Percentiles rank a stretch among this genome's conserved stretches.
Evolutionary conservation across 1,140 invertebrate genomes (phyloP).

Genomic region (Glossosoma conforme): DNA sequence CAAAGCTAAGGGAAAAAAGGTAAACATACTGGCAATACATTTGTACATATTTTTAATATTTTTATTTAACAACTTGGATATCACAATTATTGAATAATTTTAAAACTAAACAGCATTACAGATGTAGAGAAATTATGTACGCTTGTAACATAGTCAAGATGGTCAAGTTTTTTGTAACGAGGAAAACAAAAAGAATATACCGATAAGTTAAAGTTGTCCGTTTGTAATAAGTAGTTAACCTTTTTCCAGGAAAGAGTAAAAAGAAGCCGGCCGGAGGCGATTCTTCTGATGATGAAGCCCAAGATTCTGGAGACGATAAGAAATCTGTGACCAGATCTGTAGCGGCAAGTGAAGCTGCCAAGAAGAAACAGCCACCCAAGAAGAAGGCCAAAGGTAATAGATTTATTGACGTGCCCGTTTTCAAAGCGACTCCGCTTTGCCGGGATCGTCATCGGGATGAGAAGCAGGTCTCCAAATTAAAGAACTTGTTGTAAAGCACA

Average conservation of each 20-base stretch:
- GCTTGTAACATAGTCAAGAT: too few species aligned
- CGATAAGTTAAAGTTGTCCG: slow-evolving; percentile 6
- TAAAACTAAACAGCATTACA: too few species aligned
- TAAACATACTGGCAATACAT: slow-evolving; percentile 17
- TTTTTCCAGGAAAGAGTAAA: slow-evolving; percentile 42
- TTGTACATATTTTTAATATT: slow-evolving; percentile 2
- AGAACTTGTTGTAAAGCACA: too few species aligned
- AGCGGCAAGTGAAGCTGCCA: slow-evolving; percentile 31
- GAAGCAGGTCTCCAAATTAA: too few species aligned
- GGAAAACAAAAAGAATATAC: too few species aligned
- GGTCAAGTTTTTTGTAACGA: too few species aligned
- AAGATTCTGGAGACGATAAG: slow-evolving; percentile 35
- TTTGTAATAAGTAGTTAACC: too few species aligned
- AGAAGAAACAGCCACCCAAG: slow-evolving; percentile 38
- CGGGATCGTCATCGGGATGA: too few species aligned
- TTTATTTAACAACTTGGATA: slow-evolving; percentile 5
- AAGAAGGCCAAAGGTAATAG: slow-evolving; percentile 29
- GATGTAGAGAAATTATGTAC: too few species aligned
- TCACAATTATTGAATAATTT: too few species aligned
- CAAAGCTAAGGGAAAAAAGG: slow-evolving; percentile 26
- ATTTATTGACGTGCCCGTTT: too few species aligned
- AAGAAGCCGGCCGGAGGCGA: slow-evolving; percentile 40
- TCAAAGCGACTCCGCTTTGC: too few species aligned
- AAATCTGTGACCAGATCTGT: slow-evolving; percentile 44
- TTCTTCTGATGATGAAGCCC: slow-evolving; percentile 35